phyloP scores from a whole-genome alignment of 1,140 invertebrate genomes.

The Hyles vespertilio region DNA sequence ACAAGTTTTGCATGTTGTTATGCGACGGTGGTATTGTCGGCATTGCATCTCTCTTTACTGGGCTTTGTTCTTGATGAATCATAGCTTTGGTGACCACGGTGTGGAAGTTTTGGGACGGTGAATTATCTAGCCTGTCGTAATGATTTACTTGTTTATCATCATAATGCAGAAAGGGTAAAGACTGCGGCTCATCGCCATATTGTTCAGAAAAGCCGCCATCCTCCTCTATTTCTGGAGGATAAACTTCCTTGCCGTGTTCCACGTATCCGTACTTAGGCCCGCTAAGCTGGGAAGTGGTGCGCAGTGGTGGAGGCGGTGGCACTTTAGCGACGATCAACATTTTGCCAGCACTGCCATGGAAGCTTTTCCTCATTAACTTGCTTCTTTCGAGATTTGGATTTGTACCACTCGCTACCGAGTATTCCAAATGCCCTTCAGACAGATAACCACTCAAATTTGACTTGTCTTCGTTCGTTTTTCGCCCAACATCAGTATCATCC shows the following conservation, averaged over 20 bases:
- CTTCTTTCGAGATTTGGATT: conserved; percentile 91
- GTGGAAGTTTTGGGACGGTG: conserved; percentile 68
- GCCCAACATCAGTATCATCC: conserved; percentile 84
- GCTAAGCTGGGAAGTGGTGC: conserved; percentile 90
- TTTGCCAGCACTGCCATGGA: conserved; percentile 89
- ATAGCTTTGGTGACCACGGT: conserved; percentile 87
- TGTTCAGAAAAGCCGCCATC: conserved; percentile 68
- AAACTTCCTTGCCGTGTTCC: conserved; percentile 74
- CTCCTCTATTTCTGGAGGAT: conserved; percentile 67
- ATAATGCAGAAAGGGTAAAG: conserved; percentile 80
- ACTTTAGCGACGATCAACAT: conserved; percentile 88
- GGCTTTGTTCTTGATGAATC: conserved; percentile 87
- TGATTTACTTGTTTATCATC: conserved; percentile 57
- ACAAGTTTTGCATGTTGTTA: conserved; percentile 63
- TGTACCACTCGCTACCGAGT: conserved; percentile 73
- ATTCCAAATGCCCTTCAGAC: conserved; percentile 91
- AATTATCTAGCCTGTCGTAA: conserved; percentile 55
- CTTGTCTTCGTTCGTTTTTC: conserved; percentile 78
- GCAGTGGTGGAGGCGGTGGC: conserved; percentile 88
- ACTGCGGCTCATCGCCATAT: conserved; percentile 79
- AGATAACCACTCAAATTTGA: conserved; percentile 86
- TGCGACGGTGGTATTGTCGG: conserved; percentile 42
- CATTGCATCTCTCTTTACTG: conserved; percentile 74
- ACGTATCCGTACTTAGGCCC: conserved; percentile 79
- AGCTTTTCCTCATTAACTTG: conserved; percentile 92